Evolutionary conservation across 2,888 invertebrate species (phyloP).

Genomic region (Stegana nigrithorax): DNA sequence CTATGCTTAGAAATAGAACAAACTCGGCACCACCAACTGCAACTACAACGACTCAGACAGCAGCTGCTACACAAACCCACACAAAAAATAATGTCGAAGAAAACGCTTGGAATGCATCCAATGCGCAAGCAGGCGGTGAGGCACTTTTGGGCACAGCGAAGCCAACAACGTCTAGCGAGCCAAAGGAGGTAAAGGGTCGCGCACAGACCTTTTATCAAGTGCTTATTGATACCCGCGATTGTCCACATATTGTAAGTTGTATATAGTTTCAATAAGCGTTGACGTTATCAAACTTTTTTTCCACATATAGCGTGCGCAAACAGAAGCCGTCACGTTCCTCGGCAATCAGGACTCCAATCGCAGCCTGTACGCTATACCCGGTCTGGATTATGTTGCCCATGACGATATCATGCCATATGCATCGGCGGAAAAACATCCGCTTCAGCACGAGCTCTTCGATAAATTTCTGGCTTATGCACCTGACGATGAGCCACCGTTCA

Average conservation of each 20-base stretch:
- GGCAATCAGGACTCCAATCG: slow-evolving; percentile 96
- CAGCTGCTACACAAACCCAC: slow-evolving; percentile 11
- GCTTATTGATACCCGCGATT: slow-evolving; percentile 95
- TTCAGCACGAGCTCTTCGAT: slow-evolving; percentile 96
- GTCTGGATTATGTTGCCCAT: slow-evolving; percentile 97
- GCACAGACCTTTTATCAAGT: slow-evolving; percentile 98
- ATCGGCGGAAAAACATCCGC: slow-evolving; percentile 84
- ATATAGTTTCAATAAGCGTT: background rate
- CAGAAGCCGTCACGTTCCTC: slow-evolving; percentile 96
- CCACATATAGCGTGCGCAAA: slow-evolving; percentile 94
- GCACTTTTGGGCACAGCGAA: slow-evolving; percentile 24
- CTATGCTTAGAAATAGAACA: slow-evolving; percentile 36
- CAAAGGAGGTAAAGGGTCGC: slow-evolving; percentile 89
- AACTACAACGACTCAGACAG: slow-evolving; percentile 15
- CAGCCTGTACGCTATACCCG: slow-evolving; percentile 95
- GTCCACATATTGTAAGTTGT: slow-evolving; percentile 82
- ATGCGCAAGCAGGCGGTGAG: slow-evolving; percentile 9
- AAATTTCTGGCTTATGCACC: slow-evolving; percentile 88
- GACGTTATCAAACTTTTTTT: slow-evolving; percentile 21
- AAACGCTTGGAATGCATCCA: slow-evolving; percentile 1
- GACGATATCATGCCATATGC: slow-evolving; percentile 97
- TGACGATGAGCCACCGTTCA: slow-evolving; percentile 86
- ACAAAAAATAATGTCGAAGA: slow-evolving; percentile 3
- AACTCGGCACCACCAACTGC: slow-evolving; percentile 7
- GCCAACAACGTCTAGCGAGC: slow-evolving; percentile 50